Evolutionary conservation across 1,140 invertebrate genomes (phyloP).

Genomic region (Psilanteris sp.): DNA sequence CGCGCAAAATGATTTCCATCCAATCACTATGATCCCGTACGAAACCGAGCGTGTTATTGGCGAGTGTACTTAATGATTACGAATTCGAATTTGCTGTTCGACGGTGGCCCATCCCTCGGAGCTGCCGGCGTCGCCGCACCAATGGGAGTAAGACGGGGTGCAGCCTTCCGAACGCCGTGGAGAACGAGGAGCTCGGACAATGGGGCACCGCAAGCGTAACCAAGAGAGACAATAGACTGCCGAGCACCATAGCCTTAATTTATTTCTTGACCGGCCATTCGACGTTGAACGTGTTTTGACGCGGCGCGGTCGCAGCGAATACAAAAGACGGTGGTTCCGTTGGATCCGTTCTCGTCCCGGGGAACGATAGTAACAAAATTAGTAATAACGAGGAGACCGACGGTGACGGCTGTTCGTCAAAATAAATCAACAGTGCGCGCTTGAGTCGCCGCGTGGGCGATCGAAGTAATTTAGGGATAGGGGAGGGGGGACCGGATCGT

Average conservation of each 20-base stretch:
- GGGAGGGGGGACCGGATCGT: background rate
- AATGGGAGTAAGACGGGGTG: constrained; percentile 89
- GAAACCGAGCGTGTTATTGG: background rate
- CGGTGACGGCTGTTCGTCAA: constrained; percentile 33
- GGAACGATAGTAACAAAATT: constrained; percentile 34
- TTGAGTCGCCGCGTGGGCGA: background rate
- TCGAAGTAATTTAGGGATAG: background rate
- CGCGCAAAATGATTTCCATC: background rate
- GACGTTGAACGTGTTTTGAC: constrained; percentile 13
- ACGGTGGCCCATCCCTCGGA: constrained; percentile 98
- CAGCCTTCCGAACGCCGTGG: constrained; percentile 38
- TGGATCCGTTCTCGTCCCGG: constrained; percentile 6
- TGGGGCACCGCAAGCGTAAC: constrained; percentile 64
- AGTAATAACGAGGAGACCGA: constrained; percentile 16
- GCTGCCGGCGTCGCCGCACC: constrained; percentile 97
- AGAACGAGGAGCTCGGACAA: constrained; percentile 43
- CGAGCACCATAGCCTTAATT: constrained; percentile 76
- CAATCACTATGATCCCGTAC: background rate
- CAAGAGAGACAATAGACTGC: constrained; percentile 80
- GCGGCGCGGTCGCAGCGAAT: constrained; percentile 8
- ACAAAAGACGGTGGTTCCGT: background rate
- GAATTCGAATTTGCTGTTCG: constrained; percentile 86
- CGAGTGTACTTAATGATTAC: constrained; percentile 57
- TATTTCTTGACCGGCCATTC: constrained; percentile 73
- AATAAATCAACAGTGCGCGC: constrained; percentile 34